A percentile compares a stretch with the other conserved stretches of the same genome.
These are phyloP conservation scores for Lycia hirtaria DNA, from an alignment of 2,888 invertebrate species.

Conservation along the genomic window DNA sequence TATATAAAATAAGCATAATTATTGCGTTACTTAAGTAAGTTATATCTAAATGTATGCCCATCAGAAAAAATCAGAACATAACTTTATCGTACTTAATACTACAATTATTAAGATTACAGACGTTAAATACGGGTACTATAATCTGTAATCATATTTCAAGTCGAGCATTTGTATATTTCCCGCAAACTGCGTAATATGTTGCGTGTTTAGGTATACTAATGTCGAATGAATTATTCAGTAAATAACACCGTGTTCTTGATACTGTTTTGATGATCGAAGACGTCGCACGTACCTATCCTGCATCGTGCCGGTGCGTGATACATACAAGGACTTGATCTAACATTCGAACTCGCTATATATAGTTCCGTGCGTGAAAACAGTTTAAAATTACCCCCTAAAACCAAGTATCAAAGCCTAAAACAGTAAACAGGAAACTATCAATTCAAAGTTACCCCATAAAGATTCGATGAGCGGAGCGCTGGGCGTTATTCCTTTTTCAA, in stretches of 20 bases:
- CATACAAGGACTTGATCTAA: constrained; percentile 58
- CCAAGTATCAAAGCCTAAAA: no score
- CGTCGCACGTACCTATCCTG: constrained; percentile 66
- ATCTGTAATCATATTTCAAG: constrained; percentile 60
- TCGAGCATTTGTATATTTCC: constrained; percentile 59
- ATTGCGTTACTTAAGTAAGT: constrained; percentile 60
- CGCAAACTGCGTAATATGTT: constrained; percentile 60
- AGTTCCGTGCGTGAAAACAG: constrained; percentile 75
- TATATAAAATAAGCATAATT: constrained; percentile 66
- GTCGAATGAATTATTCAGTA: constrained; percentile 73
- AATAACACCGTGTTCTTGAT: constrained; percentile 74
- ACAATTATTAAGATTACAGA: constrained; percentile 51
- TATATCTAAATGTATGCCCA: constrained; percentile 60
- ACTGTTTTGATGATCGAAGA: constrained; percentile 67
- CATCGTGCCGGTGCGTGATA: constrained; percentile 75
- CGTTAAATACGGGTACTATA: constrained; percentile 44
- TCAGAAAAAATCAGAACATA: constrained; percentile 51
- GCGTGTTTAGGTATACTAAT: constrained; percentile 78
- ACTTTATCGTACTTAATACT: constrained; percentile 44
- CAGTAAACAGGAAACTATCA: constrained; percentile 78
- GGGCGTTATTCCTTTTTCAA: constrained; percentile 62
- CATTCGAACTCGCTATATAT: constrained; percentile 65
- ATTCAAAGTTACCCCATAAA: constrained; percentile 79
- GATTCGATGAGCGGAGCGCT: constrained; percentile 69
- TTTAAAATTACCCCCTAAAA: constrained; percentile 69